Evolutionary conservation across 2,797 vertebrate genomes (phyloP), one percentile per base, ranked within the genome.

Genomic region (Ptychadena robeensis): DNA sequence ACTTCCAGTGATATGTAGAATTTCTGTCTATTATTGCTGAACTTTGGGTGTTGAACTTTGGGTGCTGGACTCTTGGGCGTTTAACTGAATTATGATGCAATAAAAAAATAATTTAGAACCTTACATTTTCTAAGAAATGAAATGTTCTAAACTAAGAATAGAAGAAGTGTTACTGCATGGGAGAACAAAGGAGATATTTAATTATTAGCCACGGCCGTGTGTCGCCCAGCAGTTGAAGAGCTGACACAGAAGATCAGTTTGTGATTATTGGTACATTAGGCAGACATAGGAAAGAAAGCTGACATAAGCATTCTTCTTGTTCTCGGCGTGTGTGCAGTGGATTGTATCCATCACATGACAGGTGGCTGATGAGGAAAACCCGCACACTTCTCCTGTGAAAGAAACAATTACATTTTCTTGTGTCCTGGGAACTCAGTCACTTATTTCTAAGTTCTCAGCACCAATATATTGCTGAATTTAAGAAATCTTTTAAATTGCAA

Each of bases 211-310:
- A 68, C 34, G 48, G n/a, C 65, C 5, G 18, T 28, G 1, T 28
- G n/a, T 73, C 37, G 27, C 18, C 2, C 59, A 28, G 53, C 30
- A 48, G 69, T 8, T 22, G 61, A 30, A 18, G 37, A 18, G 53
- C 57, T 38, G 28, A 71, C 12, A 35, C n/a, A 44, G 79, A 35
- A 73, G 59, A 73, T 34, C 38, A 27, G 30, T 30, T 65, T 73
- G 22, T 34, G 70, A 81, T 81, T 72, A 81, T 72, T 81, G 70
- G 70, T 59, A 73, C 70, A 81, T 81, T 81, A 73, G 38, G 69
- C 35, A 66, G 79, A 72, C 44, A 72, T 27, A 44, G 34, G 61
- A 81, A 61, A 37, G 30, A 79, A 22, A 35, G 79, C 79, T 34
- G 31, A 30, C 57, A 37, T 80, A 25, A 80, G 69, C 79, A 73